Evolutionary conservation across 2,113 vertebrate genomes (phyloP).

Genomic region (Eurystomus gularis): DNA sequence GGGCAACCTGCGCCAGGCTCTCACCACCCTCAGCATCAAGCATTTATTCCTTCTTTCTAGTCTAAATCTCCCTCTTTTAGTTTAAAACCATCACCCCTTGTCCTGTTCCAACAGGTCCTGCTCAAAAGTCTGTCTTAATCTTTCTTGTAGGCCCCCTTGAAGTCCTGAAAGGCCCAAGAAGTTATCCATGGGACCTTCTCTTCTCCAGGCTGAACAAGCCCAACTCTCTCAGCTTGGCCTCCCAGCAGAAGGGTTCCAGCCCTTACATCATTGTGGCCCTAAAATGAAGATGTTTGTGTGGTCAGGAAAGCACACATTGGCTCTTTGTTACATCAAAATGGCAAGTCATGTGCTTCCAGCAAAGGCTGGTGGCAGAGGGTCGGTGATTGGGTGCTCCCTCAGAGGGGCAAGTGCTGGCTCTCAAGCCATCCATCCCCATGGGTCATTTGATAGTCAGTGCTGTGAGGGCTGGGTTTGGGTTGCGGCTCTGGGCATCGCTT

Average conservation of each 20-base stretch:
- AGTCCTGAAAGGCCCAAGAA: not conserved
- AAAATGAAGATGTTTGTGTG: not conserved
- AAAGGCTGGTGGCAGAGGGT: not conserved
- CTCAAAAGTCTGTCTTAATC: not conserved
- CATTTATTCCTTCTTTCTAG: too few species aligned
- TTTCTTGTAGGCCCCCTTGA: not conserved
- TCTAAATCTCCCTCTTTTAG: not conserved
- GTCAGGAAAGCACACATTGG: not conserved
- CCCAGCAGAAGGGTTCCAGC: not conserved
- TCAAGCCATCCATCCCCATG: fast-evolving
- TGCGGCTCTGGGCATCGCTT: not conserved
- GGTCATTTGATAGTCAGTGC: fast-evolving
- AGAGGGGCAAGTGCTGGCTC: not conserved
- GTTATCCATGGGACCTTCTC: not conserved
- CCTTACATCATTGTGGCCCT: not conserved
- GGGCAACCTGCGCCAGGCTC: too few species aligned
- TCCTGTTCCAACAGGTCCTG: not conserved
- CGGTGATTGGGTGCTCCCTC: not conserved
- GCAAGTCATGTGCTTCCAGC: not conserved
- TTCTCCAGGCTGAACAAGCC: not conserved
- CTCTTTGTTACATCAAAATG: not conserved
- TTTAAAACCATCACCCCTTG: not conserved
- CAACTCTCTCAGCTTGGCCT: not conserved
- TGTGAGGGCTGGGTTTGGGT: not conserved
- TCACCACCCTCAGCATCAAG: too few species aligned